phyloP scores from a whole-genome alignment of 2,797 vertebrate species.

The Macropus fuliginosus region DNA sequence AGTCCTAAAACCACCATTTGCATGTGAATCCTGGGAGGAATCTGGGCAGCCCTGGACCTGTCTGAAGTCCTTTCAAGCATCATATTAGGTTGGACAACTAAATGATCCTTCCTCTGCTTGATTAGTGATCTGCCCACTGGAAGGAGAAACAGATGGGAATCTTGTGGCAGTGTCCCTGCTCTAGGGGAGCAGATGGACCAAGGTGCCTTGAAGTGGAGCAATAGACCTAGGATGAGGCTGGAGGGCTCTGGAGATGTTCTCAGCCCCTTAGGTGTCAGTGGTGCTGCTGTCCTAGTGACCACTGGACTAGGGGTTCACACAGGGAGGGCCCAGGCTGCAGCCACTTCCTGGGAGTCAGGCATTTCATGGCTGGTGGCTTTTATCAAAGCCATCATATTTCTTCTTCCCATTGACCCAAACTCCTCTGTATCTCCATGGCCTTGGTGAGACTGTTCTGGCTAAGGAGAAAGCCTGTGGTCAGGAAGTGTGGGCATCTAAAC shows the following conservation, averaged over 20 bases:
- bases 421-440: slow-evolving; percentile 14
- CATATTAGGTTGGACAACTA: slow-evolving; percentile 78
- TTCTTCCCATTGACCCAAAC: background rate
- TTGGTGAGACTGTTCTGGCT: slow-evolving; percentile 10
- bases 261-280: background rate
- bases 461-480: background rate
- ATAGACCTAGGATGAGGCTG: slow-evolving; percentile 33
- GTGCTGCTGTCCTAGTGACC: too few relatives aligned
- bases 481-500: background rate
- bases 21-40: slow-evolving; percentile 85
- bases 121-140: slow-evolving; percentile 66
- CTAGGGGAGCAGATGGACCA: background rate
- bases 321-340: slow-evolving; percentile 49
- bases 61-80: slow-evolving; percentile 82
- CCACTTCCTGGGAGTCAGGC: slow-evolving; percentile 70
- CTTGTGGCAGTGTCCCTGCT: slow-evolving; percentile 34
- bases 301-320: too few relatives aligned
- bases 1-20: slow-evolving; percentile 85
- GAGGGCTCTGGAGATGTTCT: slow-evolving; percentile 47
- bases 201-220: background rate
- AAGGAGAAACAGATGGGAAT: slow-evolving; percentile 71
- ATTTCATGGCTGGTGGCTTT: background rate
- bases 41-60: slow-evolving; percentile 81
- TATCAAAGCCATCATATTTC: slow-evolving; percentile 18
- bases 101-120: slow-evolving; percentile 80